A percentile compares a stretch with the other conserved stretches of the same genome.
These are phyloP conservation scores for Caenorhabditis inopinata DNA, from an alignment of 1,140 invertebrate genomes.

Conservation along the genomic window DNA sequence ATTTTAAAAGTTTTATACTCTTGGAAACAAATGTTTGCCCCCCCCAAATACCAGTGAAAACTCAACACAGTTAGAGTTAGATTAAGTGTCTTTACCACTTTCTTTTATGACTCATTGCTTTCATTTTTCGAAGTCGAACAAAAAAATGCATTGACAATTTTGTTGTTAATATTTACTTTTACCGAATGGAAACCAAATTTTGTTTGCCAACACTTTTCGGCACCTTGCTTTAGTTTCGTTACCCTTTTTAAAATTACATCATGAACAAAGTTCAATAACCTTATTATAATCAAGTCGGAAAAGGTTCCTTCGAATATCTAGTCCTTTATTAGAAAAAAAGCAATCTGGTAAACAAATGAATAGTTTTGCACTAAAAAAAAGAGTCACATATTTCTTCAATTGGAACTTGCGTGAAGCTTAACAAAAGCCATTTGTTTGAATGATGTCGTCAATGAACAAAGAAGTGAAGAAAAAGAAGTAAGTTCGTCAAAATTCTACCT, in stretches of 20 bases:
- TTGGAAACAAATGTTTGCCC: background rate
- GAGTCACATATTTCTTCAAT: too few species aligned
- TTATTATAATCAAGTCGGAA: too few species aligned
- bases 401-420: too few species aligned
- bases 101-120: slow-evolving; percentile 4
- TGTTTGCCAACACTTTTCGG: slow-evolving; percentile 21
- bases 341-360: too few species aligned
- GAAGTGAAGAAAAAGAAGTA: too few species aligned
- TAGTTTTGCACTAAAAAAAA: too few species aligned
- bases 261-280: slow-evolving; percentile 1
- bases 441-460: background rate
- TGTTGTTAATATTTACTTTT: background rate
- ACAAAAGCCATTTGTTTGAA: background rate
- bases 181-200: background rate
- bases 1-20: too few species aligned
- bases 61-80: background rate
- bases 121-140: background rate
- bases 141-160: slow-evolving; percentile 14
- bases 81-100: background rate
- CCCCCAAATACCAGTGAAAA: too few species aligned
- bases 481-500: too few species aligned
- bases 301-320: too few species aligned
- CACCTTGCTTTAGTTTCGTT: slow-evolving; percentile 1
- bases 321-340: too few species aligned
- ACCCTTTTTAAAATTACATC: background rate